Conservation (phyloP, 2,113 vertebrate genomes). For the Cricetomys ansorgei region DNA sequence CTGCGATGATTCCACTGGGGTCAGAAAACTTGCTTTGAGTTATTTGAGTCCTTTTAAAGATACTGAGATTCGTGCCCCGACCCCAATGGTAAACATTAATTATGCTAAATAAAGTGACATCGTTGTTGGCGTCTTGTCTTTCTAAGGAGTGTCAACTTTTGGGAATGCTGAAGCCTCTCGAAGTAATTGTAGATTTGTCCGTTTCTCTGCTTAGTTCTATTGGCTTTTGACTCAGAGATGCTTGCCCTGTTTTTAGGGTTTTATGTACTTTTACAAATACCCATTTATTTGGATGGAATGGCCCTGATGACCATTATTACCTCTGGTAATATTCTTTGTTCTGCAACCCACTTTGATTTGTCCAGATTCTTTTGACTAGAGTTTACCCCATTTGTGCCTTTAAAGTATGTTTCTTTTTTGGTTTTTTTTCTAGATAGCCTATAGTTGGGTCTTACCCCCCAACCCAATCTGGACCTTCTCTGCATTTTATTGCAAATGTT, state of each 20-base stretch:
- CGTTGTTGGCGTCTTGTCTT: not conserved
- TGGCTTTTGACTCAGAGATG: not conserved
- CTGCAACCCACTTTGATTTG: too few species aligned
- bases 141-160: not conserved
- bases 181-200: not conserved
- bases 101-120: not conserved
- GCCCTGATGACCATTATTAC: too few species aligned
- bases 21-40: not conserved
- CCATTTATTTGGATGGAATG: not conserved
- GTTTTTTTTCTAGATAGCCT: not conserved
- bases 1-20: not conserved
- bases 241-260: not conserved
- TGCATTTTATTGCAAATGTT: not conserved
- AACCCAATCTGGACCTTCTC: not conserved
- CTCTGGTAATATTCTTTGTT: not conserved
- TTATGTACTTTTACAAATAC: not conserved
- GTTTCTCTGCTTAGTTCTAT: not conserved
- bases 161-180: not conserved
- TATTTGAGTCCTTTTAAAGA: not conserved
- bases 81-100: not conserved
- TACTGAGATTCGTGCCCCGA: not conserved
- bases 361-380: not conserved
- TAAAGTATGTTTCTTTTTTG: too few species aligned
- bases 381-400: not conserved
- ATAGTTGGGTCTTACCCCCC: not conserved